Evolutionary conservation across 2,113 vertebrate species (phyloP).

Genomic region (Gallinago paraguaiae): DNA sequence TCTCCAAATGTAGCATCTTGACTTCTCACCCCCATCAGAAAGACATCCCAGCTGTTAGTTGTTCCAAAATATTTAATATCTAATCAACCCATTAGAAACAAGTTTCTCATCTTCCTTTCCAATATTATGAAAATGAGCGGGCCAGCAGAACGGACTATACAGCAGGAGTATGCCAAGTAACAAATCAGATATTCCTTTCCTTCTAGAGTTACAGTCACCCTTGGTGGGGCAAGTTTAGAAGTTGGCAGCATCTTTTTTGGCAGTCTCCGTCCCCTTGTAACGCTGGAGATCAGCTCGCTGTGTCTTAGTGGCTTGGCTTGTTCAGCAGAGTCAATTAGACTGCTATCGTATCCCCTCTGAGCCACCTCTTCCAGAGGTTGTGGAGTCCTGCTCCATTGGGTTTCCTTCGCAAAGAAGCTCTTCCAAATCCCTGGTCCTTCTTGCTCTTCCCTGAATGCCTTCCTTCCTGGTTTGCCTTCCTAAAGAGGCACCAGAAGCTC

Average conservation of each 20-base stretch:
- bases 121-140: background rate
- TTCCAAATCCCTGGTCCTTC: background rate
- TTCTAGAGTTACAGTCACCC: background rate
- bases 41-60: background rate
- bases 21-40: background rate
- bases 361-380: background rate
- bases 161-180: background rate
- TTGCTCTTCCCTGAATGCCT: background rate
- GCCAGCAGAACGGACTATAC: background rate
- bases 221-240: background rate
- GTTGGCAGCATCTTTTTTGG: background rate
- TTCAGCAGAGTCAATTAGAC: background rate
- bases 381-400: rapidly evolving
- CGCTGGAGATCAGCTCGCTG: background rate
- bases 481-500: background rate
- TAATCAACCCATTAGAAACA: background rate
- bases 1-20: background rate
- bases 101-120: background rate
- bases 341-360: background rate
- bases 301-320: background rate
- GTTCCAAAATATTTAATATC: background rate
- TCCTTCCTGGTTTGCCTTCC: background rate
- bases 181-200: background rate
- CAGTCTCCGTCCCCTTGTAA: background rate
- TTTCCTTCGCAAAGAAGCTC: background rate